Percentiles rank a stretch among this genome's conserved stretches.
Conservation (phyloP, 2,797 vertebrate genomes). For the Poeciliopsis presidionis region DNA sequence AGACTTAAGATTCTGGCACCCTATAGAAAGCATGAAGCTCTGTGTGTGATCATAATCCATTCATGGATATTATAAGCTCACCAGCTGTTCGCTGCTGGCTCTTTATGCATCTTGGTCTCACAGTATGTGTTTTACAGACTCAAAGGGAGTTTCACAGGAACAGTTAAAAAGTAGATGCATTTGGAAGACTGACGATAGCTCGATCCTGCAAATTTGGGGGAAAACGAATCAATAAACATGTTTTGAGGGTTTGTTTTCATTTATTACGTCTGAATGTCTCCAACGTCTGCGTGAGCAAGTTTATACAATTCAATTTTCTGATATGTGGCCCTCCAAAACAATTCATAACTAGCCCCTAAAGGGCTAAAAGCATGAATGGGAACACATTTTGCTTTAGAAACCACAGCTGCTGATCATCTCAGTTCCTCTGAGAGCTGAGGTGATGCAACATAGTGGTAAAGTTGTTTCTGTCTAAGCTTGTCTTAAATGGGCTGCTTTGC, state of each 20-base stretch:
- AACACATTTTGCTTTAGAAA: slow-evolving; percentile 7
- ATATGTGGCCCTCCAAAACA: not conserved
- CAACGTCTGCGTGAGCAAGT: not conserved
- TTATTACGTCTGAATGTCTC: not conserved
- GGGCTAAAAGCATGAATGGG: slow-evolving; percentile 14
- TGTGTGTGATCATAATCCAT: slow-evolving; percentile 34
- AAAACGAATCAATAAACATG: not conserved
- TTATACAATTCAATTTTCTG: not conserved
- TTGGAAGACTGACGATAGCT: not conserved
- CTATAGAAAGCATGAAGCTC: slow-evolving; percentile 20
- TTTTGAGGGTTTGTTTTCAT: not conserved
- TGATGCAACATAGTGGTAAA: slow-evolving; percentile 8
- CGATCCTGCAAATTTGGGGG: no score
- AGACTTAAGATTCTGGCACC: slow-evolving; percentile 18
- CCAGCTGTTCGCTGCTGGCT: slow-evolving; percentile 20
- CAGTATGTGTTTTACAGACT: slow-evolving; percentile 38
- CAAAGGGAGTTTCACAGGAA: not conserved
- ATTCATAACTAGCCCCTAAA: not conserved
- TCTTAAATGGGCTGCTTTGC: not conserved
- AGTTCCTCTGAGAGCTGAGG: slow-evolving; percentile 6
- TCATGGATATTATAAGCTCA: slow-evolving; percentile 38
- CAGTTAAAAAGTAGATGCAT: slow-evolving; percentile 14
- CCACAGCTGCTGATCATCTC: slow-evolving; percentile 11
- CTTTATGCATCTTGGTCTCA: slow-evolving; percentile 4
- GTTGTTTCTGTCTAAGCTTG: slow-evolving; percentile 1